Conservation (phyloP, 2,888 invertebrate genomes). For the Rotaria magnacalcarata region DNA sequence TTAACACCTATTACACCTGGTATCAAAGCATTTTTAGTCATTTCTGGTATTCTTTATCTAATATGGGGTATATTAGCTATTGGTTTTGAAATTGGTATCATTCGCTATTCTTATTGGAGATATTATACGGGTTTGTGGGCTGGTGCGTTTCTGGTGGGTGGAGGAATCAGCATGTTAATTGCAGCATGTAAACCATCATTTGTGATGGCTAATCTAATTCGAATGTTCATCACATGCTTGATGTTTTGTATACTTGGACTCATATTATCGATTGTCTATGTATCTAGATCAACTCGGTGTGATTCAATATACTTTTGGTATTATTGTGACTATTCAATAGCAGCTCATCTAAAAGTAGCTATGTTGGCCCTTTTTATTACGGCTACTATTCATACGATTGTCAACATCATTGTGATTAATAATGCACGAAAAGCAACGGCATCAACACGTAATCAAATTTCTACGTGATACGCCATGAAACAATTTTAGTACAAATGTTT, state of each 20-base stretch:
- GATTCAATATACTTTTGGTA: background rate
- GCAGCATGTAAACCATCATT: background rate
- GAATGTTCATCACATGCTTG: background rate
- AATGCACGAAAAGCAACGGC: background rate
- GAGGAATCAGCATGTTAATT: background rate
- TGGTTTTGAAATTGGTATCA: background rate
- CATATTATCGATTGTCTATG: background rate
- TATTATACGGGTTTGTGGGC: background rate
- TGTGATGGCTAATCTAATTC: background rate
- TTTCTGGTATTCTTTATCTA: background rate
- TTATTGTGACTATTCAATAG: background rate
- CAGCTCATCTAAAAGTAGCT: background rate
- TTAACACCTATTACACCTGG: background rate
- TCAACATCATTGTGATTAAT: background rate
- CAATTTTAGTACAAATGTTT: too few relatives aligned
- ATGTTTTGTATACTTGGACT: background rate
- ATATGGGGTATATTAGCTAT: background rate
- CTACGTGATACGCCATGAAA: too few relatives aligned
- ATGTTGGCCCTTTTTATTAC: background rate
- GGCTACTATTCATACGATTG: background rate
- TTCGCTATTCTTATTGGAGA: background rate
- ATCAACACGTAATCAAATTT: background rate
- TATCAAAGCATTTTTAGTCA: background rate
- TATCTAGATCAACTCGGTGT: background rate
- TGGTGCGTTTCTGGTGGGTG: background rate